phyloP scores from a whole-genome alignment of 2,888 invertebrate species.

The Eilema sororculum region DNA sequence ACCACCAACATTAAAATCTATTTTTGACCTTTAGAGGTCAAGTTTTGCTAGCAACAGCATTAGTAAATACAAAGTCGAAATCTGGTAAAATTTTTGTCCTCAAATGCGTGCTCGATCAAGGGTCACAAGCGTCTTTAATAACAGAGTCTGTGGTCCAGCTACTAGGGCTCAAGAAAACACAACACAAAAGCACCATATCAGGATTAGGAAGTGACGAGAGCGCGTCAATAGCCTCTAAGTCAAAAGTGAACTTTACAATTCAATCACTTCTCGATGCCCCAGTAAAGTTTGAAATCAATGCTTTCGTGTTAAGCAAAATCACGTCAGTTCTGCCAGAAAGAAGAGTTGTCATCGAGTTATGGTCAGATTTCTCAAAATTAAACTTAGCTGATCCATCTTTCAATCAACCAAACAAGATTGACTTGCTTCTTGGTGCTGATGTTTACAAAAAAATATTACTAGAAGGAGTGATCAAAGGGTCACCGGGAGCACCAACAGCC shows the following conservation, averaged over 20 bases:
- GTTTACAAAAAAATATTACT: slow-evolving; percentile 5
- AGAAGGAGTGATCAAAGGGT: slow-evolving; percentile 30
- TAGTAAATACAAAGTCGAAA: slow-evolving; percentile 11
- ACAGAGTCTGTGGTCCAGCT: slow-evolving; percentile 14
- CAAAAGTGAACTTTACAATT: slow-evolving; percentile 13
- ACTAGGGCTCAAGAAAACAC: slow-evolving; percentile 15
- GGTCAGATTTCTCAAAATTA: background rate
- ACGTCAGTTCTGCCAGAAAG: slow-evolving; percentile 12
- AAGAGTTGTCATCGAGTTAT: background rate
- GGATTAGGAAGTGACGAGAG: slow-evolving; percentile 21
- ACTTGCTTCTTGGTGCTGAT: slow-evolving; percentile 16
- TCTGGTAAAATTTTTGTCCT: slow-evolving; percentile 7
- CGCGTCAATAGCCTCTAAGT: slow-evolving; percentile 13
- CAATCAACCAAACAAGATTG: slow-evolving; percentile 19
- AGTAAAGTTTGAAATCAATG: slow-evolving; percentile 8
- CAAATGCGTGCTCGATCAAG: slow-evolving; percentile 20
- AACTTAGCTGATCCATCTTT: slow-evolving; percentile 22
- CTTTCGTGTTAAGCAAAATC: slow-evolving; percentile 2
- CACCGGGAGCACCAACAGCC: slow-evolving; percentile 25
- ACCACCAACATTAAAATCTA: background rate
- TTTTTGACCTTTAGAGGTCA: too few species aligned
- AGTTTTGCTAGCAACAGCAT: slow-evolving; percentile 15
- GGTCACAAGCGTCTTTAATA: slow-evolving; percentile 18
- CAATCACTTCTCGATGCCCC: slow-evolving; percentile 19
- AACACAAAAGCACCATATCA: background rate